These are phyloP conservation scores for Sparus aurata DNA, from an alignment of 2,797 vertebrate genomes.

Conservation along the genomic window DNA sequence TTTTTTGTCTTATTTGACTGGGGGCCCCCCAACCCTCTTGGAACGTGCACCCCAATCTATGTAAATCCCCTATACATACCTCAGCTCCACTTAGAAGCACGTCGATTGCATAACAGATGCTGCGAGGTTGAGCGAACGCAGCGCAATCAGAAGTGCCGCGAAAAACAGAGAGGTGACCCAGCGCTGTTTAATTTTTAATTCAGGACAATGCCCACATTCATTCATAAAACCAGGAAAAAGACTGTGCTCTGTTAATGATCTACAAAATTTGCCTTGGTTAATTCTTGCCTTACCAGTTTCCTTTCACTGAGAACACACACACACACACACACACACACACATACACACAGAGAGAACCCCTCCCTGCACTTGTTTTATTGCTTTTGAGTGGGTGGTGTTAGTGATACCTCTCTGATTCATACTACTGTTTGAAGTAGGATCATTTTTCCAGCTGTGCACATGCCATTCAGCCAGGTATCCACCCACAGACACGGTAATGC, in stretches of 20 bases:
- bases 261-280: conserved; percentile 37
- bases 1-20: conserved; percentile 71
- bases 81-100: conserved; percentile 61
- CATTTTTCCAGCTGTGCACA: conserved; percentile 81
- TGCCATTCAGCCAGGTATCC: conserved; percentile 80
- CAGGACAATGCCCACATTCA: conserved; percentile 59
- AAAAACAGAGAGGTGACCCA: conserved; percentile 15
- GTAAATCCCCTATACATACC: conserved; percentile 73
- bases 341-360: conserved; percentile 26
- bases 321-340: conserved; percentile 24
- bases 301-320: conserved; percentile 50
- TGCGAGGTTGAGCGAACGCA: conserved; percentile 7
- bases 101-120: conserved; percentile 62
- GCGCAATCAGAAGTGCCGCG: conserved; percentile 20
- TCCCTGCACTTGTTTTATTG: conserved; percentile 80
- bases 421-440: conserved; percentile 85
- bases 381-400: conserved; percentile 83
- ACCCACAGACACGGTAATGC: conserved; percentile 72
- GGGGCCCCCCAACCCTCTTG: conserved; percentile 55
- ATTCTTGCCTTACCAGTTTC: conserved; percentile 38
- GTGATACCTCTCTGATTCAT: conserved; percentile 83
- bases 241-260: conserved; percentile 59
- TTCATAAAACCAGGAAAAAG: conserved; percentile 56
- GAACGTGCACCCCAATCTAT: conserved; percentile 70
- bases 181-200: conserved; percentile 53